Evolutionary conservation across 2,888 invertebrate species (phyloP).

Genomic region (Drosophila picticornis): DNA sequence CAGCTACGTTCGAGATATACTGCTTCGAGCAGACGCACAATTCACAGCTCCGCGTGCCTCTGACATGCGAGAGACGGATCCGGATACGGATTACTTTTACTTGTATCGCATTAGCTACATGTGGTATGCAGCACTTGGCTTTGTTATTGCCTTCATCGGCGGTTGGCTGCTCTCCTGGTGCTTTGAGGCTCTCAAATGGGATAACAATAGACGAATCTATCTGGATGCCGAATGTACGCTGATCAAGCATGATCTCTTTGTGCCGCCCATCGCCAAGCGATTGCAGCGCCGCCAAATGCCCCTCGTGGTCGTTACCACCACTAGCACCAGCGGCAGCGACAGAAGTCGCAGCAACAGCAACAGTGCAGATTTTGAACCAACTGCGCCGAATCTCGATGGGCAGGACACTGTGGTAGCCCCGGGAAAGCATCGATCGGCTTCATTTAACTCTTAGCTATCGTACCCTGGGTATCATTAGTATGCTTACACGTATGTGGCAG

Average conservation of each 20-base stretch:
- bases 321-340: constrained; percentile 56
- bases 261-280: constrained; percentile 86
- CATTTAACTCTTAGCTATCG: neutral
- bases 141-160: constrained; percentile 85
- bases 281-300: constrained; percentile 84
- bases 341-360: constrained; percentile 18
- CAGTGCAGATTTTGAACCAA: constrained; percentile 6
- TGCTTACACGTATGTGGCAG: neutral
- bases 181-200: constrained; percentile 82
- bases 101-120: constrained; percentile 88
- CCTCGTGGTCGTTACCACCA: constrained; percentile 75
- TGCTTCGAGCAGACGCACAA: constrained; percentile 13
- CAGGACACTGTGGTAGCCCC: neutral
- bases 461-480: neutral
- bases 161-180: constrained; percentile 86
- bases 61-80: constrained; percentile 16
- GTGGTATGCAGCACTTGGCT: constrained; percentile 89
- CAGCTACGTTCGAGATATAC: constrained; percentile 55
- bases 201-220: constrained; percentile 77
- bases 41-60: neutral
- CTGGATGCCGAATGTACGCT: constrained; percentile 79
- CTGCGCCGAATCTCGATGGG: constrained; percentile 6
- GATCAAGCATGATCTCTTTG: constrained; percentile 87
- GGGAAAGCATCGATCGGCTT: constrained; percentile 5
- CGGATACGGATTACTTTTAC: constrained; percentile 76